A percentile compares a stretch with the other conserved stretches of the same genome.
Evolutionary conservation across 2,113 vertebrate species (phyloP).

Genomic region (human (Homo sapiens)): GRCh38 chr13:80008001-80008500

Average conservation of each 20-base stretch:
- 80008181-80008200: background rate
- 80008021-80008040: background rate
- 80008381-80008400: constrained; percentile 28
- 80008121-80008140: background rate
- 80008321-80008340: background rate
- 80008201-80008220: background rate
- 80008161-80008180: background rate
- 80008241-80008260: background rate
- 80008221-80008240: background rate
- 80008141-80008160: background rate
- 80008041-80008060: background rate
- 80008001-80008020: constrained; percentile 46
- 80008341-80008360: background rate
- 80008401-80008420: background rate
- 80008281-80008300: background rate
- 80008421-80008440: background rate
- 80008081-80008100: background rate
- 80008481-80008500: background rate
- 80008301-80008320: background rate
- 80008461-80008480: background rate
- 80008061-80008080: constrained; percentile 23
- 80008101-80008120: background rate
- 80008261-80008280: background rate
- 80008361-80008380: background rate
- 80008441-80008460: background rate